These are phyloP conservation scores for Heteronetta atricapilla DNA, from an alignment of 2,113 vertebrate genomes.

Conservation along the genomic window DNA sequence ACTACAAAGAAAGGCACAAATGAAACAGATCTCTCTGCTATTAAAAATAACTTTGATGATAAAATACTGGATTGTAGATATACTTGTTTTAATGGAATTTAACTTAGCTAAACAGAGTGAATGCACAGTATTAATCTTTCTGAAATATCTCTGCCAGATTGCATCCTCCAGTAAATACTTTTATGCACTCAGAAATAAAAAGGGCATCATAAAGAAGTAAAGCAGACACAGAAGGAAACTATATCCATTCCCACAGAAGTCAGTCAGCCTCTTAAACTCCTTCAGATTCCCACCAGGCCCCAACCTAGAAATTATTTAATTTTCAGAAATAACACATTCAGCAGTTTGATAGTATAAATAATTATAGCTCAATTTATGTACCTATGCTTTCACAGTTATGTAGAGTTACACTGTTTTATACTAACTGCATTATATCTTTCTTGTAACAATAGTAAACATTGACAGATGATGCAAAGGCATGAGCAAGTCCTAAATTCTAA, in stretches of 20 bases:
- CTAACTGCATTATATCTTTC: neutral
- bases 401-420: neutral
- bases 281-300: neutral
- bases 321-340: neutral
- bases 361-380: neutral
- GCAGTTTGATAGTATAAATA: neutral
- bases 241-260: neutral
- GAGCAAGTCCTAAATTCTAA: neutral
- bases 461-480: neutral
- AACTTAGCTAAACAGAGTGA: neutral
- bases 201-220: neutral
- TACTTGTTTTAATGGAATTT: neutral
- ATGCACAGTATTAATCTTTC: neutral
- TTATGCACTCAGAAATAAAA: neutral
- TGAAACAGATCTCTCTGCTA: neutral
- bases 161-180: neutral
- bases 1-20: conserved; percentile 30
- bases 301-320: neutral
- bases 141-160: neutral
- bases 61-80: conserved; percentile 1
- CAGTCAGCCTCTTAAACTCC: neutral
- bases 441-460: neutral
- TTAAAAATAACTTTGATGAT: neutral
- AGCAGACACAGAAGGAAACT: neutral
- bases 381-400: neutral